Base-by-base conservation (phyloP, 2,888 invertebrate species). In the Spodoptera littoralis region DNA sequence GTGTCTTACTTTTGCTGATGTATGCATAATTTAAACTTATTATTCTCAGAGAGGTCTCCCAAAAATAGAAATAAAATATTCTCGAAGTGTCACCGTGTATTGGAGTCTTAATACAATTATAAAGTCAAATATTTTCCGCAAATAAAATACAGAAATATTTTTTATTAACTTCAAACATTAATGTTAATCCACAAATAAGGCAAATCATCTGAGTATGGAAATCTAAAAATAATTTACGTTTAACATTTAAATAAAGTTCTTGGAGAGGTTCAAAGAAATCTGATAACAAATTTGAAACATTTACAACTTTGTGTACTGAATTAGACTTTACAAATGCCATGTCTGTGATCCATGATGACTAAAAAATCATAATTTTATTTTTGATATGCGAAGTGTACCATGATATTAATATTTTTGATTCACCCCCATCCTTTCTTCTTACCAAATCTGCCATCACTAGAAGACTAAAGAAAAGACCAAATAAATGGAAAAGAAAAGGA, bases 51-150 rank as follows among this genome's bases (percentile, higher is more conserved):
- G 8, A 36, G 36, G 9, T 36, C 27, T 36, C 53, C 18, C 43
- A 51, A 36, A 36, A 36, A 67, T 46, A 59, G 51, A 9, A 65
- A 57, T 61, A 48, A 68, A 36, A 58, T 57, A 73, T 54, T 60
- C 30, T 24, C 11, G 8, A 8, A 53, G 12, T 60, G 42, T 45
- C 46, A 61, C 55, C 74, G 61, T 47, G 47, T 46, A 41, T 43
- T 45, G n/a, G 46, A 55, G 45, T 59, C 59, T 60, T 54, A 60
- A 62, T 53, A 30, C 18, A 46, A 74, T 74, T 69, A 56, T 27
- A 69, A 71, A 74, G 56, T 68, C 62, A 49, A 71, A 70, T 70
- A 43, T 9, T 47, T 45, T 62, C 43, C 59, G 56, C 69, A 50
- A 62, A 54, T 54, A 53, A 60, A 12, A 36, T 48, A 44, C 12